Conservation (phyloP, 1,140 invertebrate species). For the Drosophila miranda region DNA sequence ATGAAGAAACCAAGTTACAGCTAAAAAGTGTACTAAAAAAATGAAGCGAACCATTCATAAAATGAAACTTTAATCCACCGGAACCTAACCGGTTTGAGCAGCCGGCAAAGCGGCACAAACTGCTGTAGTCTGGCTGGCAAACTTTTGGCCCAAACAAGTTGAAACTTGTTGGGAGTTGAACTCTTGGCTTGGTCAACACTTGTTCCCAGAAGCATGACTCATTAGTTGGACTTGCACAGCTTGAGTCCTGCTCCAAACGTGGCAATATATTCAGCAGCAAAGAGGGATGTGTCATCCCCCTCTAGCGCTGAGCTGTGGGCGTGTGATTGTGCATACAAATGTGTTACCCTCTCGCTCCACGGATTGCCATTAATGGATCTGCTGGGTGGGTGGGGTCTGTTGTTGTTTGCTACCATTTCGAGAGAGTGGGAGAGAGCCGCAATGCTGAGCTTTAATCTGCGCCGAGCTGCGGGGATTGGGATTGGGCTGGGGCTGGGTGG, state of each 20-base stretch:
- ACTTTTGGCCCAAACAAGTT: slow-evolving; percentile 26
- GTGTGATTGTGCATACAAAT: slow-evolving; percentile 52
- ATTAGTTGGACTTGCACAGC: slow-evolving; percentile 19
- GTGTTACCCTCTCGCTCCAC: slow-evolving; percentile 30
- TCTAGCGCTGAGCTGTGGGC: slow-evolving; percentile 17
- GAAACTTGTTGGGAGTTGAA: slow-evolving; percentile 9
- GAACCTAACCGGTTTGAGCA: slow-evolving; percentile 43
- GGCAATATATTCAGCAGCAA: slow-evolving; percentile 1
- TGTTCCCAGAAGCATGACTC: slow-evolving; percentile 6
- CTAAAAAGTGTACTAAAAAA: slow-evolving; percentile 1
- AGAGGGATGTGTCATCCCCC: slow-evolving; percentile 1
- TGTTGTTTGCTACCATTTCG: slow-evolving; percentile 34
- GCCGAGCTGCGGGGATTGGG: neutral
- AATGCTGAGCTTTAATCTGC: slow-evolving; percentile 19
- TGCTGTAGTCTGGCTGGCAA: slow-evolving; percentile 30
- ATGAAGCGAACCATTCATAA: slow-evolving; percentile 39
- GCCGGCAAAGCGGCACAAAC: slow-evolving; percentile 38
- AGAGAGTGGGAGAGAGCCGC: slow-evolving; percentile 2
- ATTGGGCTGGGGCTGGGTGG: slow-evolving; percentile 8
- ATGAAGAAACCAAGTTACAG: neutral
- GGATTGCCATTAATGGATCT: slow-evolving; percentile 45
- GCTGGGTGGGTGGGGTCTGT: slow-evolving; percentile 40
- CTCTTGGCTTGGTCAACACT: neutral
- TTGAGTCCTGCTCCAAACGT: slow-evolving; percentile 20
- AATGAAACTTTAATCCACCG: slow-evolving; percentile 17